Evolutionary conservation across 2,888 invertebrate genomes (phyloP), one percentile per base, ranked within the genome.

Genomic region (Polymixis flavicincta): DNA sequence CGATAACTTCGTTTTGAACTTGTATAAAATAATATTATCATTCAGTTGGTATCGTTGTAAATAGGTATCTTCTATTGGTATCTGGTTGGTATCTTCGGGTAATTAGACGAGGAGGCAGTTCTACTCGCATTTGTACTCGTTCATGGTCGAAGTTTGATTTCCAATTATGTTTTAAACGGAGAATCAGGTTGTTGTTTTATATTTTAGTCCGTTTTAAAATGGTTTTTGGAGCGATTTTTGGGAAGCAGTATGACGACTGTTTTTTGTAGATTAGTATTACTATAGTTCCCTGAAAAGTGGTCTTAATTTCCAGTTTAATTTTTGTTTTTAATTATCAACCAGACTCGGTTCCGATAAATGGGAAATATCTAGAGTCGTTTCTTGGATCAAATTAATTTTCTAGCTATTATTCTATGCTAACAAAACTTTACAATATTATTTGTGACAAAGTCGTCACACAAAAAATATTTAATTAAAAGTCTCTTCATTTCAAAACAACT

Each of bases 1-100:
- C 84, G 85, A 85, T 89, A 91, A 93, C 92, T 93, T 91, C 87
- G 85, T 90, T 88, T 74, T 71, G 81, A 92, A 93, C 91, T 94
- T 90, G 84, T 89, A 89, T 90, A 85, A 90, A 93, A 93, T 92
- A 94, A 93, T 93, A 94, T 94, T 94, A 93, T 93, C 92, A 90
- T 92, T 92, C 88, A 85, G 88, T 87, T 83, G 84, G 86, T 87
- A 88, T 88, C 87, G 84, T 69, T 82, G 87, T 86, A 88, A 90
- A 87, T 89, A 87, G 72, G 74, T 85, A 83, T 80, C 85, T 84
- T 76, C 84, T 84, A 74, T 77, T 83, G 79, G 60, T 85, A 86
- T 82, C 74, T 85, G 68, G 74, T 67, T 83, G 72, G 84, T 88
- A 89, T 83, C 84, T 86, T 84, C 74, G 76, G 76, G 85, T 85